Evolutionary conservation across 2,797 vertebrate species (phyloP).

Genomic region (Squalus acanthias): DNA sequence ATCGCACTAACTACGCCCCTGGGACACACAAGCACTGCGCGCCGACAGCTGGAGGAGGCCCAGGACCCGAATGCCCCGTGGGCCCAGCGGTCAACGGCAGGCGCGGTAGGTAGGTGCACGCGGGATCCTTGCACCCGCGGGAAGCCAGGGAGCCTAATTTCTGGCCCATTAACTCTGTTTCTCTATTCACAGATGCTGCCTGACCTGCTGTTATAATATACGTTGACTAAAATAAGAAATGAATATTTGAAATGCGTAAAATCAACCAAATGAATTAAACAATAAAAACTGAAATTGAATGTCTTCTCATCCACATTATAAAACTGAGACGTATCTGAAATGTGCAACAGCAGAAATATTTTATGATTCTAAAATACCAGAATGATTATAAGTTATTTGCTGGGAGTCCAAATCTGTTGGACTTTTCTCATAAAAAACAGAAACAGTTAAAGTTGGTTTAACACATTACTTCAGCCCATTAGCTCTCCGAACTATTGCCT

Average conservation of each 20-base stretch:
- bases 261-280: conserved; percentile 23
- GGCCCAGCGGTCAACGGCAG: too few species aligned
- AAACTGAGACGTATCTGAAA: not conserved
- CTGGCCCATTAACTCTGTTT: too few species aligned
- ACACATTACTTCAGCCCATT: not conserved
- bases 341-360: not conserved
- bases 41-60: too few species aligned
- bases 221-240: not conserved
- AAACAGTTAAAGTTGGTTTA: not conserved
- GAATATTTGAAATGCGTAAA: conserved; percentile 4
- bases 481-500: not conserved
- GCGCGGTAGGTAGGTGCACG: too few species aligned
- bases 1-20: too few species aligned
- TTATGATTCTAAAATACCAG: not conserved
- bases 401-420: not conserved
- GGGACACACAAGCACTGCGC: too few species aligned
- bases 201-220: not conserved
- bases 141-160: too few species aligned
- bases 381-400: not conserved
- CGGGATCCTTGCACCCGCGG: too few species aligned
- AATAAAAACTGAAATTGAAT: not conserved
- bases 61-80: too few species aligned
- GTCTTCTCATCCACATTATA: conserved; percentile 18
- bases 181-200: too few species aligned
- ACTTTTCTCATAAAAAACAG: not conserved